Percentiles rank a stretch among this genome's conserved stretches.
Evolutionary conservation across 37 sponge, comb jelly and placozoan species (phyloP).

Genomic region (Geodia barretti): DNA sequence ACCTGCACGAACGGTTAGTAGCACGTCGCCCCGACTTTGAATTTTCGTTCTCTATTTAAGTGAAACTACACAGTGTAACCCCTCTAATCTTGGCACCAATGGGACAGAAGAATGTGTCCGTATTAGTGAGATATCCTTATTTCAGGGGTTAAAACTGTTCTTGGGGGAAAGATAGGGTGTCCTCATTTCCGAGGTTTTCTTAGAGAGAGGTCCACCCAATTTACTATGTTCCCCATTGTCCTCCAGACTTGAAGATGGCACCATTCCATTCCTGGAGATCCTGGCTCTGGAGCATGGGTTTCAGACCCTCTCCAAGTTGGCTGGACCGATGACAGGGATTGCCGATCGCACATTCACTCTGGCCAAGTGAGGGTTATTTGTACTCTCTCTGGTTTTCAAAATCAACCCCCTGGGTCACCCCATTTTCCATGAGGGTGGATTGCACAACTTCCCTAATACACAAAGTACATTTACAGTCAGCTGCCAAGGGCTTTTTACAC

Average conservation of each 20-base stretch:
- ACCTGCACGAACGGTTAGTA: slow-evolving; percentile 73
- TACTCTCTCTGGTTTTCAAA: no score
- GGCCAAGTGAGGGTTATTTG: slow-evolving; percentile 32
- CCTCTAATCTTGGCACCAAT: no score
- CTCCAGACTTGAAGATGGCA: slow-evolving; percentile 88
- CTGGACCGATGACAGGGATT: slow-evolving; percentile 49
- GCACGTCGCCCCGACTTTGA: neutral
- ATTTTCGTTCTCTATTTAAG: neutral
- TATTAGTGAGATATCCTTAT: no score
- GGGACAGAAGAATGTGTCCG: no score
- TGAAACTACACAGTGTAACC: no score
- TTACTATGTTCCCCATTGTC: neutral
- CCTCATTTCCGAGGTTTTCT: neutral
- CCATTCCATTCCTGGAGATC: slow-evolving; percentile 85
- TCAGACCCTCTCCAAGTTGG: slow-evolving; percentile 46
- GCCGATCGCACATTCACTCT: slow-evolving; percentile 76
- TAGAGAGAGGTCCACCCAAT: no score
- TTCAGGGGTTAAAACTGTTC: no score
- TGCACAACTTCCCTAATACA: no score
- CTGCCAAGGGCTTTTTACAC: no score
- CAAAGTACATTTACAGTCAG: no score
- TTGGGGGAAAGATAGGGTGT: neutral
- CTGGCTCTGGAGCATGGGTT: slow-evolving; percentile 89
- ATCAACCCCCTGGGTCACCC: no score
- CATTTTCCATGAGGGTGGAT: no score